phyloP scores from a whole-genome alignment of 2,797 vertebrate genomes.

The Fringilla coelebs region DNA sequence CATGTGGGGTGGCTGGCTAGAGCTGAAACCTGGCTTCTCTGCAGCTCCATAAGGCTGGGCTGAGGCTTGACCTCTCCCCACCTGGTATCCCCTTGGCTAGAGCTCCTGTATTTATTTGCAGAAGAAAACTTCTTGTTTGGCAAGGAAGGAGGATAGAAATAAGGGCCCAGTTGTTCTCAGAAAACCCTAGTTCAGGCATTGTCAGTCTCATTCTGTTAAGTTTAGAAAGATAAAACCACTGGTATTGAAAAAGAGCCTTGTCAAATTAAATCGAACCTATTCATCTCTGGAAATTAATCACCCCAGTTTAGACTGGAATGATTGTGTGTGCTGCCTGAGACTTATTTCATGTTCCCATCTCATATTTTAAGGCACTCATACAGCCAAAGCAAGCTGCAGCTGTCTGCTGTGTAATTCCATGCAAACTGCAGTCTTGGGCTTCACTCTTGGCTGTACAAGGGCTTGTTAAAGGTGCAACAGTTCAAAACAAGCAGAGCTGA shows the following conservation, averaged over 20 bases:
- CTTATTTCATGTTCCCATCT: not conserved
- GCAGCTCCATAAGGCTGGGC: not conserved
- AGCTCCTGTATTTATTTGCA: not conserved
- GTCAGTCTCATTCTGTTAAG: not conserved
- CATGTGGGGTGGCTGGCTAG: fast-evolving
- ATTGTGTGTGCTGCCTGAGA: not conserved
- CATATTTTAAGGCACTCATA: not conserved
- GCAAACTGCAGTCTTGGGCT: not conserved
- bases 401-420: not conserved
- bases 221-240: not conserved
- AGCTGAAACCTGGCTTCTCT: not conserved
- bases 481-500: not conserved
- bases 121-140: not conserved
- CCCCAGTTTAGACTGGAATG: not conserved
- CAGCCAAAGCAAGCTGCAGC: not conserved
- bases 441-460: not conserved
- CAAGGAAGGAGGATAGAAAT: not conserved
- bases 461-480: not conserved
- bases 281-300: not conserved
- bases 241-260: not conserved
- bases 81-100: not conserved
- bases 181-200: not conserved
- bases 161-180: not conserved
- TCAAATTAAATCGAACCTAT: not conserved
- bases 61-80: not conserved